phyloP scores from a whole-genome alignment of 2,888 invertebrate genomes.

The Drosophila trichaetosa region DNA sequence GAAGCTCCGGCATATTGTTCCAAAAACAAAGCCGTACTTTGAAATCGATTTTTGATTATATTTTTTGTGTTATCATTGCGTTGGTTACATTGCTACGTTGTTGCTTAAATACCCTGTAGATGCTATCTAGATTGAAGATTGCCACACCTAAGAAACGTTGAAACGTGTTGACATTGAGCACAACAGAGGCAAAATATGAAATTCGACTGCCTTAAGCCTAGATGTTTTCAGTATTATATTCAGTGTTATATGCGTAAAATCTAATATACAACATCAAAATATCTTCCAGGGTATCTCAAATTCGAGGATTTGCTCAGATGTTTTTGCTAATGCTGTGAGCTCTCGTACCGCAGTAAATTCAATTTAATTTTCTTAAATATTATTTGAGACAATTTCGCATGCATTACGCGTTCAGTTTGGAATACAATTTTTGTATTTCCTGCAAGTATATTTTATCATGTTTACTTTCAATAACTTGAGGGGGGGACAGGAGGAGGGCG shows the following conservation, averaged over 20 bases:
- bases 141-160: background rate
- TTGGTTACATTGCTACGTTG: conserved; percentile 23
- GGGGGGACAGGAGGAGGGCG: background rate
- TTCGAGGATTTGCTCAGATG: background rate
- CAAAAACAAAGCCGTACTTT: conserved; percentile 75
- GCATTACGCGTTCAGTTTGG: conserved; percentile 68
- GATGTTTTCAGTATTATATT: background rate
- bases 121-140: background rate
- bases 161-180: background rate
- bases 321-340: conserved; percentile 11
- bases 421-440: conserved; percentile 68
- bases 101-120: conserved; percentile 26
- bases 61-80: conserved; percentile 77
- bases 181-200: background rate
- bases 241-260: background rate
- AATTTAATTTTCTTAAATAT: conserved; percentile 81
- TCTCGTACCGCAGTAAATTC: conserved; percentile 67
- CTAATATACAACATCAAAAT: too few species aligned
- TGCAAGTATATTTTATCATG: conserved; percentile 74
- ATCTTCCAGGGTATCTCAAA: conserved; percentile 8
- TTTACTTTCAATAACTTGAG: conserved; percentile 80
- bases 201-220: background rate
- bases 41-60: conserved; percentile 81
- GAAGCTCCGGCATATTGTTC: conserved; percentile 67
- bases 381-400: conserved; percentile 79